Evolutionary conservation across 2,888 invertebrate genomes (phyloP).

Genomic region (Deilephila porcellus): DNA sequence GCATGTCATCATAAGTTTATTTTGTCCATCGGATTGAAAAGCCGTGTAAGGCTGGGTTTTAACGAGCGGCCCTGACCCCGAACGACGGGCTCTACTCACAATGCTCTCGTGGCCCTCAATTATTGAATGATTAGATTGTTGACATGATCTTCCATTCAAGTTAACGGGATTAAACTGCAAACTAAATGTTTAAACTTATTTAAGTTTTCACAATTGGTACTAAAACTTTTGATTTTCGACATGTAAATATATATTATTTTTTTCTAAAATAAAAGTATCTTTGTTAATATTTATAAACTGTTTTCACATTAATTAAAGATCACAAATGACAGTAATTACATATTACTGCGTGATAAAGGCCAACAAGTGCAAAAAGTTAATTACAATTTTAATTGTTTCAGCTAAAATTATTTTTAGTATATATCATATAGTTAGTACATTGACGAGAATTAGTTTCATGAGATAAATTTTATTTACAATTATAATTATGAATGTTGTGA

Average conservation of each 20-base stretch:
- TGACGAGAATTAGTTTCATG: too few species aligned
- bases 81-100: conserved; percentile 2
- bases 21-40: conserved; percentile 9
- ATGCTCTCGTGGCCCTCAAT: conserved; percentile 7
- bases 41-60: conserved; percentile 32
- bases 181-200: too few species aligned
- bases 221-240: too few species aligned
- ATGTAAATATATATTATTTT: too few species aligned
- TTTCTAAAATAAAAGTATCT: too few species aligned
- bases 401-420: background rate
- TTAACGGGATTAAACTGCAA: too few species aligned
- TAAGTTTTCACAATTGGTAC: too few species aligned
- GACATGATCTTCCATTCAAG: background rate
- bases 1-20: background rate
- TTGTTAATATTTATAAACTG: too few species aligned
- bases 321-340: too few species aligned
- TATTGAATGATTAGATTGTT: conserved; percentile 10
- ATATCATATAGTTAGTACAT: background rate
- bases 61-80: conserved; percentile 32
- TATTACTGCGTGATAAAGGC: too few species aligned
- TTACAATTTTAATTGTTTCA: background rate
- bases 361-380: too few species aligned
- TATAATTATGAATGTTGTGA: background rate
- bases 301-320: too few species aligned
- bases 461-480: background rate